These are phyloP conservation scores for Halictus quadricinctus DNA, from an alignment of 2,888 invertebrate genomes.

Conservation along the genomic window DNA sequence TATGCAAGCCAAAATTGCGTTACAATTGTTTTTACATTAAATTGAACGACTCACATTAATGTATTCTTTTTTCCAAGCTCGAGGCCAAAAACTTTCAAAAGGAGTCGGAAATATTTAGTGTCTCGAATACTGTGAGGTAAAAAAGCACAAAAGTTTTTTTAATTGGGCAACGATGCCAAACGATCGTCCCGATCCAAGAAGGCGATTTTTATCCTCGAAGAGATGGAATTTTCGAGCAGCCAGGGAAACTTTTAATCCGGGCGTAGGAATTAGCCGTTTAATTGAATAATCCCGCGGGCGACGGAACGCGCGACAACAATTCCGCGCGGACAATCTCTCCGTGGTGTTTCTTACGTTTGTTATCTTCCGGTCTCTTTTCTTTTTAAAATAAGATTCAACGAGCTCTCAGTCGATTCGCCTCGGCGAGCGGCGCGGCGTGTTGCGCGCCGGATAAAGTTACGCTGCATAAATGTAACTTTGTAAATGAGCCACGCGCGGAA, in stretches of 20 bases:
- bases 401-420: constrained; percentile 36
- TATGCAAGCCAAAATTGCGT: too few species aligned
- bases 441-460: constrained; percentile 37
- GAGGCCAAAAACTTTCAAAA: background rate
- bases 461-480: constrained; percentile 46
- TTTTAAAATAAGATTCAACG: constrained; percentile 37
- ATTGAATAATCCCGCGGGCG: constrained; percentile 10
- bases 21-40: too few species aligned
- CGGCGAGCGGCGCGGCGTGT: background rate
- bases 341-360: constrained; percentile 28
- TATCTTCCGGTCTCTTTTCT: background rate
- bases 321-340: constrained; percentile 1
- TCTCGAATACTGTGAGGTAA: background rate
- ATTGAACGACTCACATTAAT: too few species aligned
- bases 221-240: constrained; percentile 22
- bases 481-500: constrained; percentile 53
- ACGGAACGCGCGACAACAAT: background rate
- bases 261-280: constrained; percentile 26
- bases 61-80: background rate
- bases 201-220: background rate
- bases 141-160: background rate
- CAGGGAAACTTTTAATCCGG: constrained; percentile 11
- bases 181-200: constrained; percentile 24
- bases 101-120: background rate
- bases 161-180: background rate